These are phyloP conservation scores for Drosophila arawakana DNA, from an alignment of 1,140 invertebrate species.

Conservation along the genomic window DNA sequence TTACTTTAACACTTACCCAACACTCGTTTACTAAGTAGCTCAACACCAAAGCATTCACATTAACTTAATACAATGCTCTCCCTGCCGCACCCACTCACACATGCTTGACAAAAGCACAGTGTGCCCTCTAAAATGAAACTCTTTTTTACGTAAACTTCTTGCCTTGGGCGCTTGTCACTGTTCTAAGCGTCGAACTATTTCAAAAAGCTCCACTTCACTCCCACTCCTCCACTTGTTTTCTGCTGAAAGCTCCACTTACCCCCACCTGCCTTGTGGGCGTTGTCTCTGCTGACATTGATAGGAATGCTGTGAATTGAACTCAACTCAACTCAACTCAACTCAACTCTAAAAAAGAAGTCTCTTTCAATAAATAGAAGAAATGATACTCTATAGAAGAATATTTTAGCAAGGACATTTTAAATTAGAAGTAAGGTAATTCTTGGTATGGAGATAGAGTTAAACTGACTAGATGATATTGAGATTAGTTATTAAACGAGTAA, in stretches of 20 bases:
- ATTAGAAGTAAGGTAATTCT: too few species aligned
- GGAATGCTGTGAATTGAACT: conserved; percentile 34
- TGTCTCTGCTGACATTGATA: conserved; percentile 38
- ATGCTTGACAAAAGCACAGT: conserved; percentile 18
- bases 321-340: not conserved
- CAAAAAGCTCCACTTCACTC: not conserved
- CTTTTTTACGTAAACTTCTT: conserved; percentile 21
- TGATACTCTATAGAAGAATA: not conserved
- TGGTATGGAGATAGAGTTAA: too few species aligned
- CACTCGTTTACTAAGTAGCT: conserved; percentile 27
- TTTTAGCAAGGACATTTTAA: not conserved
- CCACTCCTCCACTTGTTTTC: not conserved
- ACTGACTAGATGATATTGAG: too few species aligned
- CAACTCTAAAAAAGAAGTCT: conserved; percentile 26
- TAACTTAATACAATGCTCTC: not conserved
- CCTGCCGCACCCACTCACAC: not conserved
- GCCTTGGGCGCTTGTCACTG: conserved; percentile 6
- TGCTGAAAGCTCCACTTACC: not conserved
- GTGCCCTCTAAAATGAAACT: conserved; percentile 20
- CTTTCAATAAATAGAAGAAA: conserved; percentile 15
- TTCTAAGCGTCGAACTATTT: conserved; percentile 27
- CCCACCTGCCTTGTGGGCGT: conserved; percentile 2
- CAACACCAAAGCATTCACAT: conserved; percentile 4
- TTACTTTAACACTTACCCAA: conserved; percentile 30
- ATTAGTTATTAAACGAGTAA: too few species aligned